A percentile compares a stretch with the other conserved stretches of the same genome.
phyloP scores from a whole-genome alignment of 2,113 vertebrate species.

The Crotalus helleri region DNA sequence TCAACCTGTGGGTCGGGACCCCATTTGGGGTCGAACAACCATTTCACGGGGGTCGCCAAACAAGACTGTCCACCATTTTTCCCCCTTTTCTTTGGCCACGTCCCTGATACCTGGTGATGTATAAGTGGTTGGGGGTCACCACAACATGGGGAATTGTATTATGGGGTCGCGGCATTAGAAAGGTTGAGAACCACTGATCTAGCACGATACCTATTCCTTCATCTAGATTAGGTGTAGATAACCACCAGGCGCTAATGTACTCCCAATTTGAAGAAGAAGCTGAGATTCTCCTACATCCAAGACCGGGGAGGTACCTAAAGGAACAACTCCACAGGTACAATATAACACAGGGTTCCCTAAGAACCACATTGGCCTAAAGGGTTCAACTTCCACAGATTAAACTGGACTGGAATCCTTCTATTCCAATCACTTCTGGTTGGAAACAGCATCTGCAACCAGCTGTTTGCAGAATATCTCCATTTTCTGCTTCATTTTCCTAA shows the following conservation, averaged over 20 bases:
- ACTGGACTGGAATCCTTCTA: not conserved
- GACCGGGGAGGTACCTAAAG: not conserved
- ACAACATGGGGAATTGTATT: too few relatives aligned
- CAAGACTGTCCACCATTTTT: too few relatives aligned
- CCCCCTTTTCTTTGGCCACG: too few relatives aligned
- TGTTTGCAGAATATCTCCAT: not conserved
- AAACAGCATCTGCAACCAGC: not conserved
- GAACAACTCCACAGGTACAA: not conserved
- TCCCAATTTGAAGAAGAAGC: not conserved
- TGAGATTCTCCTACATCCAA: not conserved
- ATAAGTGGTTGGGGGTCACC: too few relatives aligned
- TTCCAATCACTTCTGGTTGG: not conserved
- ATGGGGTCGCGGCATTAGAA: too few relatives aligned
- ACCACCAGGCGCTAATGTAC: not conserved
- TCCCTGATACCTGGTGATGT: too few relatives aligned
- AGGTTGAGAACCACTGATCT: not conserved
- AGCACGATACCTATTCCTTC: not conserved
- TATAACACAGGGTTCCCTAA: not conserved
- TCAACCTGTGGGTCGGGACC: too few relatives aligned
- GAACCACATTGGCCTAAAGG: not conserved
- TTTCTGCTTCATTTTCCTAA: not conserved
- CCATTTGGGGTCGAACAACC: too few relatives aligned
- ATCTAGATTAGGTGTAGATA: not conserved
- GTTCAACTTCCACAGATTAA: too few relatives aligned
- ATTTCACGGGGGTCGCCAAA: too few relatives aligned